These are phyloP conservation scores for Anthoscopus minutus DNA, from an alignment of 2,113 vertebrate genomes.

Conservation along the genomic window DNA sequence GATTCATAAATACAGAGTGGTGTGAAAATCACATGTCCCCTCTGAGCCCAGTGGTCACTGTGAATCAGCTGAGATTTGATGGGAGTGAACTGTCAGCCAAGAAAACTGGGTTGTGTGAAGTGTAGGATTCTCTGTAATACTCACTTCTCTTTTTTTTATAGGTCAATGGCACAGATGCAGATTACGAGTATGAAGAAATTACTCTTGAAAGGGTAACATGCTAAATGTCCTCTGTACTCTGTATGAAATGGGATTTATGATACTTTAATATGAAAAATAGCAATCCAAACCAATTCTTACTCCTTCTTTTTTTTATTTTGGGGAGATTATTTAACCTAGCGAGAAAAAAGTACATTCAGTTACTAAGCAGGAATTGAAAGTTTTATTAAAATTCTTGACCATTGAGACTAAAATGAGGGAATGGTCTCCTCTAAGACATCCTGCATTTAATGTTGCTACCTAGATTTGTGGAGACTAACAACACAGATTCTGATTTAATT, in stretches of 20 bases:
- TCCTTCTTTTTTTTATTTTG: background rate
- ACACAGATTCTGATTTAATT: background rate
- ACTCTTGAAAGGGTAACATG: conserved; percentile 90
- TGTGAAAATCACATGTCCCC: background rate
- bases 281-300: background rate
- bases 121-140: background rate
- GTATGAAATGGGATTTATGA: background rate
- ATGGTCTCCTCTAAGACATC: background rate
- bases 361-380: background rate
- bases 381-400: background rate
- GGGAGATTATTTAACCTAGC: background rate
- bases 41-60: background rate
- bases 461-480: background rate
- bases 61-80: background rate
- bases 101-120: background rate
- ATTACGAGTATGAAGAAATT: conserved; percentile 98
- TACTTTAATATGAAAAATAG: background rate
- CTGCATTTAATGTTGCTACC: background rate
- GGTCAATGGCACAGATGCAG: conserved; percentile 95
- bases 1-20: background rate
- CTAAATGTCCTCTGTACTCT: background rate
- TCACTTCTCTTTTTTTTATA: conserved; percentile 39
- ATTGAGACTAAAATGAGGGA: background rate
- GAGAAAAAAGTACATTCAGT: background rate
- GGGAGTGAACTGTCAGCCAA: background rate